Base-by-base conservation (phyloP, 2,113 vertebrate species). In the Phycodurus eques region DNA sequence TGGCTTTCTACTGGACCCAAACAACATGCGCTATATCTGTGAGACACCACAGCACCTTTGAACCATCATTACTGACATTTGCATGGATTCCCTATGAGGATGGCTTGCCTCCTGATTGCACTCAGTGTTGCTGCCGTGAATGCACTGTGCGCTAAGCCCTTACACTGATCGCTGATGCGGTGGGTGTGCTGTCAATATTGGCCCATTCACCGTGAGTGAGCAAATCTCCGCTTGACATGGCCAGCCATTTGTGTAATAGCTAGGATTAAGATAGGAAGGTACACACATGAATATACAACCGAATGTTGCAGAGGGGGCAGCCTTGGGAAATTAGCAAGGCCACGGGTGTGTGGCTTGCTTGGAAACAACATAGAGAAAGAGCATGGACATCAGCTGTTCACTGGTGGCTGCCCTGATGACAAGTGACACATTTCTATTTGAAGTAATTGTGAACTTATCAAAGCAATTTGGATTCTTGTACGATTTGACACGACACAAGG, bases 271-370 rank as follows among this genome's bases (percentile, higher is more conserved):
- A 90, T 85, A 88, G 90, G 87, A 87, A 88, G 83, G 89, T 86
- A 88, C 88, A 88, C 87, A 89, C 90, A 86, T 91, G 88, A 90
- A 90, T 91, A 90, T 90, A 88, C 88, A 90, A 90, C 82, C 81
- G 73, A 7, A 76, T 39, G 77, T n/a, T 27, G 22, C 63, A 79
- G 80, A 4, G 67, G 66, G 8, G 19, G 76, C 77, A 54, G 86
- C 63, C 74, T 0, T 73, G 78, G 80, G 81, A 79, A 84, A 85
- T 90, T 64, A 83, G 79, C 2, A 15, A 66, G 72, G 84, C 74
- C 75, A 73, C 71, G 69, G 82, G 81, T 82, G 77, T 47, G 75
- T 59, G 12, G 19, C 54, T 9, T 31, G 82, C 70, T 67, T 59
- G 43, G 74, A 83, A 77, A 87, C 65, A 15, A 85, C 74, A 79